Conservation (phyloP, 2,888 invertebrate species). For the Platycheirus albimanus region DNA sequence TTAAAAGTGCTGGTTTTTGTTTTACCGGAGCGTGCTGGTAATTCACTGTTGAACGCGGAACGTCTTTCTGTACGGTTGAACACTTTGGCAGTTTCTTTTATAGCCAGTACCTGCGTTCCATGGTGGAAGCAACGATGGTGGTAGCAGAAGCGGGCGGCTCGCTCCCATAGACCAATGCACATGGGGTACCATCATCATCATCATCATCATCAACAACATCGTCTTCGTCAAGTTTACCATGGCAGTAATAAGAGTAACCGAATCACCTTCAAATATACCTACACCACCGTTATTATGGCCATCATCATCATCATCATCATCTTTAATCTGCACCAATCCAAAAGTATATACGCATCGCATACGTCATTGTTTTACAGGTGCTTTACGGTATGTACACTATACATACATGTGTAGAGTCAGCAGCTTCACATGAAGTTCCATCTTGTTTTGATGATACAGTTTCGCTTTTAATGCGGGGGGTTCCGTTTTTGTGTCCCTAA, state of each 20-base stretch:
- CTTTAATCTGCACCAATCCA: conserved; percentile 19
- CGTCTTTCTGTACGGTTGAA: conserved; percentile 82
- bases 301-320: conserved; percentile 22
- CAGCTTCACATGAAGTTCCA: conserved; percentile 39
- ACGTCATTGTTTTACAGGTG: no score
- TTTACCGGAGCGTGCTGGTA: conserved; percentile 69
- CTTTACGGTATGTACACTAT: conserved; percentile 29
- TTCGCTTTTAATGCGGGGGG: conserved; percentile 61
- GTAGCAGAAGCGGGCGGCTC: conserved; percentile 15
- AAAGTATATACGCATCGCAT: no score
- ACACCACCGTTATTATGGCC: conserved; percentile 41
- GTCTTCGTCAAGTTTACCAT: conserved; percentile 59
- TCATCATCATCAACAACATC: conserved; percentile 5
- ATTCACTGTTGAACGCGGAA: conserved; percentile 79
- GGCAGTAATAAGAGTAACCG: conserved; percentile 66
- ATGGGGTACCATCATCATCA: conserved; percentile 57
- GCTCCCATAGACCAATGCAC: conserved; percentile 71
- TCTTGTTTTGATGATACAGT: conserved; percentile 63
- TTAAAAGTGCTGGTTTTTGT: conserved; percentile 51
- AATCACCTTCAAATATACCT: conserved; percentile 67
- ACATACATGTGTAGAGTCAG: conserved; percentile 36
- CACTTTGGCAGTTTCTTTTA: conserved; percentile 81
- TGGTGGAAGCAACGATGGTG: conserved; percentile 32
- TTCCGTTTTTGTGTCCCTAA: conserved; percentile 17
- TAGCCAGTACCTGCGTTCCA: conserved; percentile 77